A percentile compares a stretch with the other conserved stretches of the same genome.
These are phyloP conservation scores for Brachionus asplanchnoidis DNA, from an alignment of 1,140 invertebrate genomes.

Conservation along the genomic window DNA sequence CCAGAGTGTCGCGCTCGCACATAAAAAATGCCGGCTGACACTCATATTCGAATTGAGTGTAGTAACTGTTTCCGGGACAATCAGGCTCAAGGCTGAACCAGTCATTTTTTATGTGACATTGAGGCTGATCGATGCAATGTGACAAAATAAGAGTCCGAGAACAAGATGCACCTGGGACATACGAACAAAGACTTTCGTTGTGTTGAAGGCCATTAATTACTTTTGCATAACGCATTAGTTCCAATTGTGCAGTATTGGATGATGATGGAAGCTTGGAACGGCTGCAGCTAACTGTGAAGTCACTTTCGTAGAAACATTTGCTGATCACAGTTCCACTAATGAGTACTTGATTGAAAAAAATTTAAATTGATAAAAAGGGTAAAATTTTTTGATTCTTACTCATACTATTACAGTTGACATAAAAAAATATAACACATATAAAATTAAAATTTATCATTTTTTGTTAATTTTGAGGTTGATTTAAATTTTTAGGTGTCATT, in stretches of 20 bases:
- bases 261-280: slow-evolving; percentile 18
- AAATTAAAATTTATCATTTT: neutral
- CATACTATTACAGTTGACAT: neutral
- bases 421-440: neutral
- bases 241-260: neutral
- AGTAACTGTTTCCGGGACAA: slow-evolving; percentile 38
- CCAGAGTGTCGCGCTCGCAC: neutral
- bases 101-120: slow-evolving; percentile 32
- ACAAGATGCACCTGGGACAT: slow-evolving; percentile 8
- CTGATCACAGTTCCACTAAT: neutral
- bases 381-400: neutral
- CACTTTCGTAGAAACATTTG: slow-evolving; percentile 32
- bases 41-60: slow-evolving; percentile 38
- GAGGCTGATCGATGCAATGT: slow-evolving; percentile 21
- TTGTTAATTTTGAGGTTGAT: neutral
- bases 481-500: neutral
- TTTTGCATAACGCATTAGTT: slow-evolving; percentile 40
- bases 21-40: slow-evolving; percentile 38
- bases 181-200: slow-evolving; percentile 39
- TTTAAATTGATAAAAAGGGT: neutral
- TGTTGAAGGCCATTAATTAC: slow-evolving; percentile 27
- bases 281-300: slow-evolving; percentile 28
- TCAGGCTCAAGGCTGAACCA: slow-evolving; percentile 37
- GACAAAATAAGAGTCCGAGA: neutral
- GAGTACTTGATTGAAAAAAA: neutral